Conservation (phyloP, 2,888 invertebrate species). For the Craniophora ligustri region DNA sequence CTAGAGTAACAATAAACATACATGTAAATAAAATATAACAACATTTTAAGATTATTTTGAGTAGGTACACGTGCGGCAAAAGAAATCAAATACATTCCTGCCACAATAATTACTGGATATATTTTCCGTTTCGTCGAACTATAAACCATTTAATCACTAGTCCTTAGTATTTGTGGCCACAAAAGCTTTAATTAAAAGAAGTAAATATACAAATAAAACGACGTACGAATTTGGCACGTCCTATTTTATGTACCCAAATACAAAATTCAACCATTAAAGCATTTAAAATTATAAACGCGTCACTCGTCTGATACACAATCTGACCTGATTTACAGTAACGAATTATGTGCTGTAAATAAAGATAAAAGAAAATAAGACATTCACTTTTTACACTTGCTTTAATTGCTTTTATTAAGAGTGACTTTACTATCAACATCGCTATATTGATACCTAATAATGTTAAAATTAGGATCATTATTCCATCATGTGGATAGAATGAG, state of each 20-base stretch:
- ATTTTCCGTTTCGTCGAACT: too few relatives aligned
- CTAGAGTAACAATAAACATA: too few relatives aligned
- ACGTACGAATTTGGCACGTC: conserved; percentile 9
- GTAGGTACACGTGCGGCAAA: too few relatives aligned
- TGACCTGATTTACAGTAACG: conserved; percentile 58
- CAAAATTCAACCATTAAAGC: conserved; percentile 20
- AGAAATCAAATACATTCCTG: too few relatives aligned
- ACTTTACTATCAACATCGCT: not conserved
- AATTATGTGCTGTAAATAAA: conserved; percentile 53
- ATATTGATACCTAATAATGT: not conserved
- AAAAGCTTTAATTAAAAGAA: too few relatives aligned
- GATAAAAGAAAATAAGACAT: conserved; percentile 47
- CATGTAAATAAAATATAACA: too few relatives aligned
- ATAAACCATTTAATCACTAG: too few relatives aligned
- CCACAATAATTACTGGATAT: too few relatives aligned
- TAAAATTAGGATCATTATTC: too few relatives aligned
- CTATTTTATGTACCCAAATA: conserved; percentile 29
- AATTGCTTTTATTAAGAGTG: conserved; percentile 17
- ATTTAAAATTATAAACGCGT: conserved; percentile 37
- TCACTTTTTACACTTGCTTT: conserved; percentile 22
- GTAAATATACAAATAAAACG: too few relatives aligned
- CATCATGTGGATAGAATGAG: too few relatives aligned
- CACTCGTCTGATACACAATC: conserved; percentile 52
- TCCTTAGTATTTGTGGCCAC: not conserved
- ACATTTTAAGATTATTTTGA: too few relatives aligned